Evolutionary conservation across 1,140 invertebrate genomes (phyloP).

Genomic region (Bicyclus anynana): DNA sequence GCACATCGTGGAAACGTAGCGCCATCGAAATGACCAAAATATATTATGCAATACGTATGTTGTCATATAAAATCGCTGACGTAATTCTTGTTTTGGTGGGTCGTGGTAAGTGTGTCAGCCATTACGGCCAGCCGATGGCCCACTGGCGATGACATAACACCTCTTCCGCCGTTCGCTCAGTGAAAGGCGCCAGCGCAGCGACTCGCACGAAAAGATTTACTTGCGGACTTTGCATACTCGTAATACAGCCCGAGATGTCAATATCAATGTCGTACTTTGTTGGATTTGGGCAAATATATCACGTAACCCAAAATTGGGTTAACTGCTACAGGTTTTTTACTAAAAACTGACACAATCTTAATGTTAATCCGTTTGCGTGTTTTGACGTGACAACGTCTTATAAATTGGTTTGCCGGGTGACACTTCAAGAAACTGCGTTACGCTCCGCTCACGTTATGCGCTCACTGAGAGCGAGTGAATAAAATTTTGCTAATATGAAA

Average conservation of each 20-base stretch:
- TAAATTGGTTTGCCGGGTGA: too few species aligned
- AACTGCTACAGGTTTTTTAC: not conserved
- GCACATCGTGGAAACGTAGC: not conserved
- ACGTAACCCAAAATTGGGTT: not conserved
- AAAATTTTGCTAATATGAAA: too few species aligned
- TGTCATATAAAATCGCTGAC: slow-evolving; percentile 53
- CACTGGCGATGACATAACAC: slow-evolving; percentile 62
- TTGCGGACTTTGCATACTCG: slow-evolving; percentile 22
- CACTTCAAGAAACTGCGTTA: not conserved
- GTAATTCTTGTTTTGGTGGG: slow-evolving; percentile 68
- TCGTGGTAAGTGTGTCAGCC: slow-evolving; percentile 68
- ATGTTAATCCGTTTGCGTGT: not conserved
- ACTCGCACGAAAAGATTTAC: slow-evolving; percentile 1
- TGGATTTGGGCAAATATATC: not conserved
- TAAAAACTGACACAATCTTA: not conserved
- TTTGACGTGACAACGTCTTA: not conserved
- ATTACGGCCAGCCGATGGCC: slow-evolving; percentile 68
- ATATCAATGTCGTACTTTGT: slow-evolving; percentile 28
- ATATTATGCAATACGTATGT: slow-evolving; percentile 53
- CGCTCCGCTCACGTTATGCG: too few species aligned
- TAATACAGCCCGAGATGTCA: slow-evolving; percentile 24
- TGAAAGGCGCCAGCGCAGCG: slow-evolving; percentile 51
- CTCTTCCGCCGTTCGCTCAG: slow-evolving; percentile 64
- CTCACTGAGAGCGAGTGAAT: too few species aligned
- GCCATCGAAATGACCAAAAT: slow-evolving; percentile 43